Percentiles rank a stretch among this genome's conserved stretches.
Conservation (phyloP, 2,113 vertebrate genomes). For the Verasper variegatus region DNA sequence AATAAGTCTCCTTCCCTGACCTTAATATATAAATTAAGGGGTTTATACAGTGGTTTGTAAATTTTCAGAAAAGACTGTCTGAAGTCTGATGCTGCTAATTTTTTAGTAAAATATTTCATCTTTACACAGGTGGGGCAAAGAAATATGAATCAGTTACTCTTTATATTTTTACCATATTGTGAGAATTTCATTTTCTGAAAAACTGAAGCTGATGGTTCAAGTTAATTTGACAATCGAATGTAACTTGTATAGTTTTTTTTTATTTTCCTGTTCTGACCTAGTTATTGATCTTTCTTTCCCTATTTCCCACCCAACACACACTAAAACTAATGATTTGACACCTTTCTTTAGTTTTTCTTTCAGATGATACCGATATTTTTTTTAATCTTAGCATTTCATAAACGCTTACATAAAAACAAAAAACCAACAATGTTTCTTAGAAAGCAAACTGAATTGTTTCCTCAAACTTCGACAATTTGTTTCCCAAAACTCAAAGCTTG, state of each 20-base stretch:
- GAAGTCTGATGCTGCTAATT: slow-evolving; percentile 1
- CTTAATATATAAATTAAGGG: background rate
- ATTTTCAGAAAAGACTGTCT: background rate
- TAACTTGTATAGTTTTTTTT: background rate
- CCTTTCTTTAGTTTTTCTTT: background rate
- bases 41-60: background rate
- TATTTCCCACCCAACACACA: background rate
- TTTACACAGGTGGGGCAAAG: background rate
- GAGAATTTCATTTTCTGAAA: background rate
- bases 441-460: slow-evolving; percentile 12
- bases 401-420: slow-evolving; percentile 6
- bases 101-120: slow-evolving; percentile 6
- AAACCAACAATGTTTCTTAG: slow-evolving; percentile 1
- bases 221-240: background rate
- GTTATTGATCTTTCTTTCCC: background rate
- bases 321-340: slow-evolving; percentile 3
- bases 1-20: background rate
- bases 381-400: slow-evolving; percentile 17
- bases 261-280: background rate
- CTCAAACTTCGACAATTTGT: too few species aligned
- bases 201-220: background rate
- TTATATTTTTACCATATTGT: background rate
- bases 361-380: slow-evolving; percentile 10
- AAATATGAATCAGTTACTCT: background rate
- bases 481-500: slow-evolving; percentile 23